These are phyloP conservation scores for Dromiciops gliroides DNA, from an alignment of 2,113 vertebrate genomes.

Conservation along the genomic window DNA sequence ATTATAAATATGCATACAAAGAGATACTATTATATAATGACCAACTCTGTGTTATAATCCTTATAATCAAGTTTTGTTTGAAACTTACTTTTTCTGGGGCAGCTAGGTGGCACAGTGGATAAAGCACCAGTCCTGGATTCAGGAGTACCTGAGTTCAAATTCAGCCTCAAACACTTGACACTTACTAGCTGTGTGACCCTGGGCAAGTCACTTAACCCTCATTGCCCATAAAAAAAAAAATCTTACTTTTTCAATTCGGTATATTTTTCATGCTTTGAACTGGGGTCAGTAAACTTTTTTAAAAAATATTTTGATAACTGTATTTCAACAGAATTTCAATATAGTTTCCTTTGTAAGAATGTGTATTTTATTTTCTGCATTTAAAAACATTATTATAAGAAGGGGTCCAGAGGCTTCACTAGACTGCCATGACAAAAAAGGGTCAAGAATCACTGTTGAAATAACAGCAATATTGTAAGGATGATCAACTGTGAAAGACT, in stretches of 20 bases:
- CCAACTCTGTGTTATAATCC: background rate
- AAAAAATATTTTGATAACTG: background rate
- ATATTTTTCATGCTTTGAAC: background rate
- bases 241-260: background rate
- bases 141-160: too few relatives aligned
- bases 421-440: background rate
- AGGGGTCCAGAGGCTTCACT: background rate
- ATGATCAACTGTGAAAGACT: background rate
- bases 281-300: background rate
- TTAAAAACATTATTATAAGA: background rate
- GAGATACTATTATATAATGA: background rate
- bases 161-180: too few relatives aligned
- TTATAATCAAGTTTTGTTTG: too few relatives aligned
- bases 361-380: background rate
- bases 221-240: too few relatives aligned
- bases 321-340: background rate
- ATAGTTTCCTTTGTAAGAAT: background rate
- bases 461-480: background rate
- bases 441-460: background rate
- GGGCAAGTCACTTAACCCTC: too few relatives aligned
- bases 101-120: too few relatives aligned
- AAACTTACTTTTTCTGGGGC: too few relatives aligned
- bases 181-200: too few relatives aligned
- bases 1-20: background rate
- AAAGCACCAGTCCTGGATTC: too few relatives aligned